A percentile compares a stretch with the other conserved stretches of the same genome.
These are phyloP conservation scores for Morelia viridis DNA, from an alignment of 2,797 vertebrate genomes.

Conservation along the genomic window DNA sequence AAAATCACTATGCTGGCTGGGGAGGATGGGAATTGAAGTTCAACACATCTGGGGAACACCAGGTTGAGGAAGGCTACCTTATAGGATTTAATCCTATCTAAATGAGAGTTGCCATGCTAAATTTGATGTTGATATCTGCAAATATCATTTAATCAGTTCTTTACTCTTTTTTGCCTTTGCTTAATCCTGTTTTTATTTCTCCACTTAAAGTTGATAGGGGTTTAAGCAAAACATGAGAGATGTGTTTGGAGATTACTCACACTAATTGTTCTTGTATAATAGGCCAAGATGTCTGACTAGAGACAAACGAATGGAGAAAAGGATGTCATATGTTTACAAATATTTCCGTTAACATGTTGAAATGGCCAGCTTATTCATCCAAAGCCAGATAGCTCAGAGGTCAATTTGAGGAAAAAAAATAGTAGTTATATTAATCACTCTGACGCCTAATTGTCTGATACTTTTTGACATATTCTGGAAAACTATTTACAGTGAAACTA, in stretches of 20 bases:
- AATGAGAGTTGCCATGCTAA: not conserved
- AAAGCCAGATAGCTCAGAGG: conserved; percentile 51
- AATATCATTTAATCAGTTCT: not conserved
- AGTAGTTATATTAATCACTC: conserved; percentile 67
- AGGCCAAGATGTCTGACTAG: conserved; percentile 58
- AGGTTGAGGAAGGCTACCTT: not conserved
- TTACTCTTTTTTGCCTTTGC: conserved; percentile 2
- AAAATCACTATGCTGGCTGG: not conserved
- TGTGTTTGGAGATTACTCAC: conserved; percentile 43
- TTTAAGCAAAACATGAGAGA: conserved; percentile 45
- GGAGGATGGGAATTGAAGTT: not conserved
- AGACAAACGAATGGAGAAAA: conserved; percentile 64
- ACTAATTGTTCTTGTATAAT: conserved; percentile 45
- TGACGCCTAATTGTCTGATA: conserved; percentile 69
- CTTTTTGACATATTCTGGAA: conserved; percentile 59
- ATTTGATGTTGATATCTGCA: not conserved
- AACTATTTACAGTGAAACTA: conserved; percentile 55
- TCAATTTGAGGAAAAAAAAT: conserved; percentile 59
- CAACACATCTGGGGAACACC: not conserved
- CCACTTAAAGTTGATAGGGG: conserved; percentile 8
- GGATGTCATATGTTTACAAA: conserved; percentile 71
- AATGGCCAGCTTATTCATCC: conserved; percentile 42
- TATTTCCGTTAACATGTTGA: conserved; percentile 56
- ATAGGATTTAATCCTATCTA: not conserved
- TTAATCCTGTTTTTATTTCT: conserved; percentile 19